phyloP scores from a whole-genome alignment of 2,113 vertebrate species.

The Sula dactylatra region DNA sequence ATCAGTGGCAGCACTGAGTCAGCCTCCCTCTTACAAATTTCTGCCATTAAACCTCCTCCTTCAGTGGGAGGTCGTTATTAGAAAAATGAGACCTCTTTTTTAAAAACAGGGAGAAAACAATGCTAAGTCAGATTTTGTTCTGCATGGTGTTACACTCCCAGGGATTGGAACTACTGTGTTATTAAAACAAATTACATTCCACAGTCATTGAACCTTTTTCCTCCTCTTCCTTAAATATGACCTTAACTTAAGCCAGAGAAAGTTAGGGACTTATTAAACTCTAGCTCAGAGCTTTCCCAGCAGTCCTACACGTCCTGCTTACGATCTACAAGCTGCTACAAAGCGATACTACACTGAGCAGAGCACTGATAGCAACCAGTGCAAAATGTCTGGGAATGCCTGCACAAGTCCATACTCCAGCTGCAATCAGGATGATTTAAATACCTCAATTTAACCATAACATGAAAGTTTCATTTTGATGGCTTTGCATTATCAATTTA shows the following conservation, averaged over 20 bases:
- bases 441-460: background rate
- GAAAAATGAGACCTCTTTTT: background rate
- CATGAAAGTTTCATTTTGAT: background rate
- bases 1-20: background rate
- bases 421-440: background rate
- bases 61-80: background rate
- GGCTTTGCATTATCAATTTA: background rate
- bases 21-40: slow-evolving; percentile 6
- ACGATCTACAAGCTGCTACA: background rate
- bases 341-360: background rate
- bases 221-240: background rate
- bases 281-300: background rate
- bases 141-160: background rate
- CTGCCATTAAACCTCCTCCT: background rate
- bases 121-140: background rate
- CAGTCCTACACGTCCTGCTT: background rate
- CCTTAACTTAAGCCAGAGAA: background rate
- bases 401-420: background rate
- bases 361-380: background rate
- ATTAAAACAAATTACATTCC: background rate
- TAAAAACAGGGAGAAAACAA: background rate
- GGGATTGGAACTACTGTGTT: background rate
- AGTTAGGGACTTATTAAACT: background rate
- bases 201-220: background rate
- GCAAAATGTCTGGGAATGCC: background rate